These are phyloP conservation scores for Caenorhabditis sp. DNA, from an alignment of 2,888 invertebrate genomes.

Conservation along the genomic window DNA sequence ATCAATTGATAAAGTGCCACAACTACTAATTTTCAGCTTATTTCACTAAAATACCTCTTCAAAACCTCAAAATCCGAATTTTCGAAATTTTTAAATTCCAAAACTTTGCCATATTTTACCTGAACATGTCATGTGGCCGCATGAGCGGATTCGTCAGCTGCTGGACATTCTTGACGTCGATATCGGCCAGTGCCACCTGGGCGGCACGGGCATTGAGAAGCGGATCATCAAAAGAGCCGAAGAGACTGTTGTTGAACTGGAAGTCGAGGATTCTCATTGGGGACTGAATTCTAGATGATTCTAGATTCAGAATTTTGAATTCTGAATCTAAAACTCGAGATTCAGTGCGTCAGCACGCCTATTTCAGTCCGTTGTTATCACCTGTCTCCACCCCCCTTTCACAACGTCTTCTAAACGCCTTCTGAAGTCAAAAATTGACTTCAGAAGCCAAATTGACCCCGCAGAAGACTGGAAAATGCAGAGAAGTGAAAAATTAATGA, in stretches of 20 bases:
- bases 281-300: too few species aligned
- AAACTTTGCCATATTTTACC: constrained; percentile 71
- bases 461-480: constrained; percentile 32
- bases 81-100: too few species aligned
- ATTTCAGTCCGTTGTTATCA: constrained; percentile 21
- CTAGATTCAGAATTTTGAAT: too few species aligned
- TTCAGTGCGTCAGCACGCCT: constrained; percentile 35
- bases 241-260: constrained; percentile 72
- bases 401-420: too few species aligned
- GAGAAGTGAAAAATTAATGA: constrained; percentile 47
- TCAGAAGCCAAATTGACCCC: too few species aligned
- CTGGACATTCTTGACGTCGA: constrained; percentile 80
- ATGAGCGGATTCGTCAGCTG: constrained; percentile 73
- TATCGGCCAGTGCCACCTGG: constrained; percentile 77
- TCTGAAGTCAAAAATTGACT: too few species aligned
- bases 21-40: too few species aligned
- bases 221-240: constrained; percentile 77
- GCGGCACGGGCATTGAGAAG: constrained; percentile 76
- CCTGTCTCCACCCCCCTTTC: constrained; percentile 7
- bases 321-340: too few species aligned
- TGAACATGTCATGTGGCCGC: constrained; percentile 80
- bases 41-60: too few species aligned
- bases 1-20: too few species aligned
- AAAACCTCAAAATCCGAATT: too few species aligned
- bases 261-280: constrained; percentile 49